Conservation (phyloP, 2,113 vertebrate genomes). For the Neogobius melanostomus region DNA sequence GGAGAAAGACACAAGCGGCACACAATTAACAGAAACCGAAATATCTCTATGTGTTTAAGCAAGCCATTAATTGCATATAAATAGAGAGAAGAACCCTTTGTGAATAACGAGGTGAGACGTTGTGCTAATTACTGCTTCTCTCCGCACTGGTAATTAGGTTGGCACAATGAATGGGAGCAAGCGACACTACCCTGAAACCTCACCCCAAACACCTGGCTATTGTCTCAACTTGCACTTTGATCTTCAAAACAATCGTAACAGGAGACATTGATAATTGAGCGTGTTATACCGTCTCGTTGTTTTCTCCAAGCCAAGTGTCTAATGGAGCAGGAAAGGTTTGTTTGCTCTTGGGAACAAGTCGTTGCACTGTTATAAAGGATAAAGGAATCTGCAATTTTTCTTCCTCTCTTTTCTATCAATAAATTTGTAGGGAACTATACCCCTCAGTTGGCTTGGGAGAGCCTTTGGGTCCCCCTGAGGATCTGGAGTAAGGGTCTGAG, state of each 20-base stretch:
- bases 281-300: neutral
- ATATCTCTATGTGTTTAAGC: slow-evolving; percentile 89
- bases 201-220: slow-evolving; percentile 38
- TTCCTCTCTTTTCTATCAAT: no score
- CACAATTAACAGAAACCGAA: slow-evolving; percentile 95
- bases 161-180: slow-evolving; percentile 89
- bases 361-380: neutral
- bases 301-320: neutral
- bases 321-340: slow-evolving; percentile 1
- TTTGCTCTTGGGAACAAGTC: neutral
- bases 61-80: slow-evolving; percentile 98
- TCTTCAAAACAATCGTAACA: slow-evolving; percentile 14
- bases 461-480: no score
- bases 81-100: slow-evolving; percentile 95
- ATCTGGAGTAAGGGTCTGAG: no score
- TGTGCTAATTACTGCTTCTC: slow-evolving; percentile 97
- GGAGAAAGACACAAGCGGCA: slow-evolving; percentile 81
- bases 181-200: slow-evolving; percentile 86
- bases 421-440: no score
- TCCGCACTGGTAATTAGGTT: slow-evolving; percentile 98
- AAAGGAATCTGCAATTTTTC: no score
- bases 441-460: no score
- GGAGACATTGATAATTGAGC: neutral
- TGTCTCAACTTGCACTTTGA: slow-evolving; percentile 22
- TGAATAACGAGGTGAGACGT: slow-evolving; percentile 99